Conservation (phyloP, 2,888 invertebrate genomes). For the Iselma pallidipennis region DNA sequence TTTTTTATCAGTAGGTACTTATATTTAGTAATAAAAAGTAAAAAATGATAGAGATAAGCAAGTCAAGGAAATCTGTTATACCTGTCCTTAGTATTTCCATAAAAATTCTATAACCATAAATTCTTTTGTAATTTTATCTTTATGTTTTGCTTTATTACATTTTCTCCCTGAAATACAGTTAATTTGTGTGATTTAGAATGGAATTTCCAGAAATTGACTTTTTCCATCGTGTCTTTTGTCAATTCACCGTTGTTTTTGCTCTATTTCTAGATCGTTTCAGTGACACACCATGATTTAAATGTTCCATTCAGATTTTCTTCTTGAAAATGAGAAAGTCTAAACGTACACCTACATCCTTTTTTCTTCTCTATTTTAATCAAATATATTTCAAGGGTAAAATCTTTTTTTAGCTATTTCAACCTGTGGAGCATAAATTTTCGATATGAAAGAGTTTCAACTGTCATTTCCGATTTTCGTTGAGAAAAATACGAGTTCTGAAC, state of each 20-base stretch:
- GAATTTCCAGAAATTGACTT: background rate
- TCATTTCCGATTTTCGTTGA: background rate
- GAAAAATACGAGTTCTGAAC: background rate
- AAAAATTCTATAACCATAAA: background rate
- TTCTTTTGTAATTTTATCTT: background rate
- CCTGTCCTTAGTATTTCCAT: background rate
- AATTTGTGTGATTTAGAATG: background rate
- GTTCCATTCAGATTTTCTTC: background rate
- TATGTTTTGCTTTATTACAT: background rate
- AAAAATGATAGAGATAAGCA: background rate
- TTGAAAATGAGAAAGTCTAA: background rate
- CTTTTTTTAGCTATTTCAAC: background rate
- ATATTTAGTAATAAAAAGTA: too few species aligned
- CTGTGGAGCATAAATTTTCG: background rate
- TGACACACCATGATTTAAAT: background rate
- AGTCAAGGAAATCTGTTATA: too few species aligned
- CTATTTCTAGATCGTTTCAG: background rate
- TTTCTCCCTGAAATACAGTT: background rate
- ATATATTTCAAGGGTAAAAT: background rate
- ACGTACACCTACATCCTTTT: background rate
- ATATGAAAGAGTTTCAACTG: background rate
- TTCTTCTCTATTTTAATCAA: background rate
- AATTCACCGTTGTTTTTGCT: background rate
- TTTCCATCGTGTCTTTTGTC: background rate
- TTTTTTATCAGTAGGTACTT: too few species aligned